Evolutionary conservation across 2,888 invertebrate genomes (phyloP), one percentile per base, ranked within the genome.

Genomic region (Rhimphoctona megacephalus): DNA sequence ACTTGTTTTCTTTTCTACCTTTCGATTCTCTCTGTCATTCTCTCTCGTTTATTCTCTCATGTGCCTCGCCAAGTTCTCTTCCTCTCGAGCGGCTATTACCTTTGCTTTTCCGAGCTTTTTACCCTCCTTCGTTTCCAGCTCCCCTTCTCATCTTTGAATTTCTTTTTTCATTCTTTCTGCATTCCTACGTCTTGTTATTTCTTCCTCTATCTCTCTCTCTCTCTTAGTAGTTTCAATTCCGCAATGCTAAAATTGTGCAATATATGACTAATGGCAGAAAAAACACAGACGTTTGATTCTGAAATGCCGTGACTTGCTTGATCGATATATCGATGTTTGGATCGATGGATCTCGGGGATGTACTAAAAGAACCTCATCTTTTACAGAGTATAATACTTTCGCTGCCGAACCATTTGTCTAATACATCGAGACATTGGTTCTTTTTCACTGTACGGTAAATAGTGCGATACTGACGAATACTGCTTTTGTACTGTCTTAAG

Each of bases 281-380:
- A 30, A 67, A 66, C n/a, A 25, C 67, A 46, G 74, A 64, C 36
- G 39, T 70, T 78, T 57, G 43, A 43, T 73, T 83, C 36, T 2
- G 70, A 81, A 87, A 88, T 83, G 86, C 86, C 87, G 85, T 88
- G 88, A 90, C 89, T 89, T 87, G 88, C 89, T 89, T 87, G 87
- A 85, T 83, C 87, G 86, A 90, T 89, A 89, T 88, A 90, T 90
- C 89, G 90, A 92, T 90, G 89, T 85, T 81, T 81, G 69, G 77
- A 87, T 86, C 86, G 88, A 89, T 64, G 88, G 88, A 90, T 90
- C 89, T 89, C 87, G 30, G 61, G 17, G 88, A 87, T 79, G 49
- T n/a, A 33, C 54, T n/a, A n/a, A 25, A 30, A 14, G 19, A 14
- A 52, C 1, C 33, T 67, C 52, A 64, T 66, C 46, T n/a, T 61